Conservation (phyloP, 2,113 vertebrate genomes). For the Uropsilus gracilis region DNA sequence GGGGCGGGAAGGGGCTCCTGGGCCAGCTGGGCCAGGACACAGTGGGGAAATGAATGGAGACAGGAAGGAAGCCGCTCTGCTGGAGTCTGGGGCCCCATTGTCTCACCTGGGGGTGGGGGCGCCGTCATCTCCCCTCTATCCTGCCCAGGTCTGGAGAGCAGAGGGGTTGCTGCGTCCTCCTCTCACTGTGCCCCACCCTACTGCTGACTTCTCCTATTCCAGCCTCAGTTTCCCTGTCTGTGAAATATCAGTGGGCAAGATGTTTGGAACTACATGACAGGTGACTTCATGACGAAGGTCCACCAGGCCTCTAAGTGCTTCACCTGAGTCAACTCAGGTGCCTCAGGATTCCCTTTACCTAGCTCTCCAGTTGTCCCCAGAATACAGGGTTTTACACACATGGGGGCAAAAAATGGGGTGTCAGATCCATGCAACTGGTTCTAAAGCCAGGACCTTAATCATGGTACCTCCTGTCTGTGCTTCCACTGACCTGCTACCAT, state of each 20-base stretch:
- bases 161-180: neutral
- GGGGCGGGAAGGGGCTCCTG: constrained; percentile 41
- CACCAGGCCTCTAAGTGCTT: rapidly evolving
- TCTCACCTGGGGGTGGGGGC: constrained; percentile 54
- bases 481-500: rapidly evolving
- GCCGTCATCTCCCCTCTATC: neutral
- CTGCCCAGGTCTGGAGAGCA: neutral
- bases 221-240: constrained; percentile 38
- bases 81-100: constrained; percentile 56
- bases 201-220: neutral
- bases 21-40: constrained; percentile 44
- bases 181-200: neutral
- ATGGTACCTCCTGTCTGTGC: rapidly evolving
- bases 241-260: neutral
- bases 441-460: neutral
- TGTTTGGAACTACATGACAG: rapidly evolving
- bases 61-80: constrained; percentile 59
- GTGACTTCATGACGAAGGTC: neutral
- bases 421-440: rapidly evolving
- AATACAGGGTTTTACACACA: too few species aligned
- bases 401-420: neutral
- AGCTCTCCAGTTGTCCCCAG: neutral
- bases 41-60: neutral
- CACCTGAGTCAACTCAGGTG: rapidly evolving
- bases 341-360: rapidly evolving